Conservation (phyloP, 1,140 invertebrate species). For the Cylas formicarius region DNA sequence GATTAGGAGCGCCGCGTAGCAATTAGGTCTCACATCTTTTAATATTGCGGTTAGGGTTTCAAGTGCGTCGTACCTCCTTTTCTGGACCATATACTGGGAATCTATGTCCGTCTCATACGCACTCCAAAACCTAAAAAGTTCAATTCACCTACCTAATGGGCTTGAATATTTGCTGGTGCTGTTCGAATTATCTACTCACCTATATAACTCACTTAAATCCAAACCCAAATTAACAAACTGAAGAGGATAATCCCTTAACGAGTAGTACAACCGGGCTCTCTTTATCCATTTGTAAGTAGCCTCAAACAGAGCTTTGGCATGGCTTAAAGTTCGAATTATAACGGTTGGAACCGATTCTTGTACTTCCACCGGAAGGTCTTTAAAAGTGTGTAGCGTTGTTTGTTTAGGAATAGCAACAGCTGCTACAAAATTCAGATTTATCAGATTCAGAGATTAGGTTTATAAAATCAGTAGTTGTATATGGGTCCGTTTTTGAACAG, state of each 20-base stretch:
- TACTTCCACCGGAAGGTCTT: constrained; percentile 18
- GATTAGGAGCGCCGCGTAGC: constrained; percentile 39
- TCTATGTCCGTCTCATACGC: constrained; percentile 63
- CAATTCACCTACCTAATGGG: too few relatives aligned
- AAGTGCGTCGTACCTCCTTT: constrained; percentile 59
- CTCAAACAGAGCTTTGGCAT: constrained; percentile 55
- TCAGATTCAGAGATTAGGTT: too few relatives aligned
- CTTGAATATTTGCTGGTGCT: too few relatives aligned
- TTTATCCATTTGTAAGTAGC: constrained; percentile 59
- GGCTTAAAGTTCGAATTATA: constrained; percentile 39
- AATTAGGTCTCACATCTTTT: constrained; percentile 40
- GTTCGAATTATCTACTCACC: too few relatives aligned
- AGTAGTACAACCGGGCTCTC: constrained; percentile 58
- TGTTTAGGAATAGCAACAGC: background rate
- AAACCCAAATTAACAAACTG: constrained; percentile 62
- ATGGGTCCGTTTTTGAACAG: too few relatives aligned
- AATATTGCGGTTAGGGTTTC: constrained; percentile 47
- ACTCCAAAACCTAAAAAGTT: constrained; percentile 58
- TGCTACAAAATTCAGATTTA: too few relatives aligned
- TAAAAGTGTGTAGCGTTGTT: constrained; percentile 13
- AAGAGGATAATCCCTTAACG: constrained; percentile 57
- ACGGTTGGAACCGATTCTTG: constrained; percentile 24
- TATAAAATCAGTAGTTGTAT: too few relatives aligned
- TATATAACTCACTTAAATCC: constrained; percentile 61
- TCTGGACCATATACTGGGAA: constrained; percentile 62